Conservation (phyloP, 2,797 vertebrate species). For the Leptodactylus fallax region DNA sequence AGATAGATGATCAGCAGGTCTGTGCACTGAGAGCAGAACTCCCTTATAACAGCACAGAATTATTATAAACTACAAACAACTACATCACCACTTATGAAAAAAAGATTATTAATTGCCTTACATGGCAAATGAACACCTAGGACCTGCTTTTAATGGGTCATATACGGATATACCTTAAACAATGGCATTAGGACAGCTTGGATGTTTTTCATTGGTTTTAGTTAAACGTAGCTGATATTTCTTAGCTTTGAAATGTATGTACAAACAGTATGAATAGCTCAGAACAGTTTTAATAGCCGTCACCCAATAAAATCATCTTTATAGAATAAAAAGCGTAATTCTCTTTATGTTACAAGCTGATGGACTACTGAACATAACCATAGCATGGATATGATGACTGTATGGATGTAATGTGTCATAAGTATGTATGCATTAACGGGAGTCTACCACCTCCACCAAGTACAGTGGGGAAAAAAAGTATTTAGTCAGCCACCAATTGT, state of each 20-base stretch:
- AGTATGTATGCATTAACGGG: too few relatives aligned
- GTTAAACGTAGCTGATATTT: not conserved
- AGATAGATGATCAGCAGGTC: not conserved
- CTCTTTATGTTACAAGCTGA: not conserved
- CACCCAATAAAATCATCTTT: slow-evolving; percentile 20
- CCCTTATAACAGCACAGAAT: too few relatives aligned
- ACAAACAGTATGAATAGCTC: not conserved
- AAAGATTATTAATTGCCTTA: too few relatives aligned
- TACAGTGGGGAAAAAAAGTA: too few relatives aligned
- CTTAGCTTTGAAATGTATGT: not conserved
- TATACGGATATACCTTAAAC: not conserved
- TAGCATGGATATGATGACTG: not conserved
- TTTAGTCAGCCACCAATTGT: too few relatives aligned
- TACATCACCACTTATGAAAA: too few relatives aligned
- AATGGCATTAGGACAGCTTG: not conserved
- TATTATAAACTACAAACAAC: too few relatives aligned
- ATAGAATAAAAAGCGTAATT: not conserved
- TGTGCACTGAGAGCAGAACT: not conserved
- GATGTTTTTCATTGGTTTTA: not conserved
- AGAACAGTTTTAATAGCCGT: not conserved
- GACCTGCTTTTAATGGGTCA: not conserved
- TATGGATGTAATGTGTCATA: not conserved
- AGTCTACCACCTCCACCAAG: too few relatives aligned
- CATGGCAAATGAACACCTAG: too few relatives aligned
- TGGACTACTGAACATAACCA: not conserved